Evolutionary conservation across 2,113 vertebrate genomes (phyloP), one percentile per base, ranked within the genome.

Genomic region (Argyrosomus japonicus): DNA sequence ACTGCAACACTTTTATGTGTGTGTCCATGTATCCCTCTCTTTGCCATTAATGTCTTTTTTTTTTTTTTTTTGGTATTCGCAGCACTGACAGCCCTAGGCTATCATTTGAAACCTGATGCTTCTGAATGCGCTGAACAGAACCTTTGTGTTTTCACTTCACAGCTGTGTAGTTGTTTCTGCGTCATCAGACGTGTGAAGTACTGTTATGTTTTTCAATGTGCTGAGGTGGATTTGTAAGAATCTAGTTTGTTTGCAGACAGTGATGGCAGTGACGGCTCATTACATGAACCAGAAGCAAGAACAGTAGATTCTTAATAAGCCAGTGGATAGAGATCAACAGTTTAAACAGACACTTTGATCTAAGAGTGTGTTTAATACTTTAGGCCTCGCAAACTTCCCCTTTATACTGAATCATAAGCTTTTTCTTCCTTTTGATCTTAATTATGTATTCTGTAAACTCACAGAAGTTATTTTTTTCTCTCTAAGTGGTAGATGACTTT

Each of bases 51-150:
- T 68, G 65, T 47, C 19, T 60, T 50, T 47, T 50, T n/a, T 61
- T 54, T 47, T 36, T 2, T 36, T 36, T 36, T 36, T 50, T 81
- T 68, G 14, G 9, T 78, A 68, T 82, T 62, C 82, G 21, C 57
- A 69, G 77, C 23, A 47, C 67, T 63, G 62, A 45, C 40, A 11
- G 65, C 64, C 76, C 56, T n/a, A 47, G 67, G 82, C 78, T 51
- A n/a, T 40, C 56, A 81, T 25, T 54, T 60, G 50, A 83, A 77
- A 64, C 68, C 73, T 19, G 47, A 68, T 50, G 82, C 75, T 67
- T 63, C 45, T 74, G 5, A 73, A 79, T 72, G 71, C 62, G 69
- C 81, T 83, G 60, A 85, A 71, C 77, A 86, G 75, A 79, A 50
- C 23, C 21, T 54, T 51, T 67, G 67, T 78, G 50, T 86, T 81